Base-by-base conservation (phyloP, 2,888 invertebrate species). In the Mythimna loreyi region DNA sequence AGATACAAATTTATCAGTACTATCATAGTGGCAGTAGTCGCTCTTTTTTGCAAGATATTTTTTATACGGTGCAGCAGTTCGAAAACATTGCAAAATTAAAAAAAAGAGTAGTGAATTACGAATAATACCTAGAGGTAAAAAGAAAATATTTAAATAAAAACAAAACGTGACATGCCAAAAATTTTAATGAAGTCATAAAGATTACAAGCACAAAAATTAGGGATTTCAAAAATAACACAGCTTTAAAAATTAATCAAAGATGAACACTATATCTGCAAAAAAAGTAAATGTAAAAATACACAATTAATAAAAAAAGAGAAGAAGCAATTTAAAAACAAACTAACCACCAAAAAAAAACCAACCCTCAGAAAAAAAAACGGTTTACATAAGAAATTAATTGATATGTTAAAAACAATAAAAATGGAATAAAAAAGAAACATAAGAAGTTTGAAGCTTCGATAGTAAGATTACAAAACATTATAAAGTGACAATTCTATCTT, bases 301-400 rank as follows among this genome's bases (percentile, higher is more conserved):
- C 4, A 36, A 25, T 6, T 4, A 40, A 30, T 23, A 13, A 25
- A n/a, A n/a, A 58, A 11, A 9, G 6, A 7, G 25, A 47, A 36
- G 16, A 43, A 13, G n/a, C n/a, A n/a, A 19, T 33, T 36, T 8
- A 62, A 55, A 62, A 40, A 16, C 36, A 1, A n/a, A 40, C 30
- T 52, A 7, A 67, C 52, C 30, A 43, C 65, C 23, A 67, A 33
- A 11, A 67, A 52, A 52, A 9, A 23, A 11, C 3, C 52, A 64
- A 50, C 21, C 8, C 62, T 19, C 19, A 13, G 25, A 21, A 13
- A 47, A 64, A 36, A 11, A 19, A 40, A 40, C 0, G 40, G 40
- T 40, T 13, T n/a, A 9, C n/a, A 9, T 7, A 59, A n/a, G 13
- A 13, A 30, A 8, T n/a, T n/a, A 33, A 50, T 33, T 2, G 4